Base-by-base conservation (phyloP, 2,888 invertebrate genomes). In the Eupithecia subumbrata region DNA sequence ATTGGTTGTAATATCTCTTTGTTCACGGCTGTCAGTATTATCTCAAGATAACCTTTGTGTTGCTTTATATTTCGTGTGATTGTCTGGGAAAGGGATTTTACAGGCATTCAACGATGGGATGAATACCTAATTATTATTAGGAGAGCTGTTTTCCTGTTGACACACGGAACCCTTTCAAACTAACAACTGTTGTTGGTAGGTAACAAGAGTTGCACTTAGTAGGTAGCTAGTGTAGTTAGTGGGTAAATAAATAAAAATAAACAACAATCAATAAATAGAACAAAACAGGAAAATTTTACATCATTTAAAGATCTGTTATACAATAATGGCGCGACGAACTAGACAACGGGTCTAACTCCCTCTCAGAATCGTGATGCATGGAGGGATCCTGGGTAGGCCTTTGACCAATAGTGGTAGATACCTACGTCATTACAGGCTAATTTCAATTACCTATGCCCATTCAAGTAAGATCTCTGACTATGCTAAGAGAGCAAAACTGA, bases 261-360 rank as follows among this genome's bases (percentile, higher is more conserved):
- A 66, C 34, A 34, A 18, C 37, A 68, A 43, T 68, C 60, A 67
- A 45, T 52, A 75, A 72, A 69, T 72, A 64, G 40, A 52, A 64
- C 75, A 69, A 69, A 75, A 69, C 72, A 72, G 75, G 75, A 75
- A 75, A 75, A 75, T 45, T 22, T 68, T 8, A 45, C 22, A 16
- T 25, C 14, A 64, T 64, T 12, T 37, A 11, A 40, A 37, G 40
- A 37, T n/a, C 37, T 22, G 37, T n/a, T 18, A 66, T 7, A n/a
- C n/a, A n/a, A n/a, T n/a, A n/a, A n/a, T n/a, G n/a, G n/a, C n/a
- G n/a, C n/a, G n/a, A n/a, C n/a, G n/a, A n/a, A n/a, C n/a, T n/a
- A n/a, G n/a, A n/a, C n/a, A n/a, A n/a, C n/a, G n/a, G n/a, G n/a
- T n/a, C n/a, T n/a, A n/a, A n/a, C n/a, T n/a, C n/a, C n/a, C n/a